phyloP scores from a whole-genome alignment of 2,797 vertebrate species.

The Thalassophryne amazonica region DNA sequence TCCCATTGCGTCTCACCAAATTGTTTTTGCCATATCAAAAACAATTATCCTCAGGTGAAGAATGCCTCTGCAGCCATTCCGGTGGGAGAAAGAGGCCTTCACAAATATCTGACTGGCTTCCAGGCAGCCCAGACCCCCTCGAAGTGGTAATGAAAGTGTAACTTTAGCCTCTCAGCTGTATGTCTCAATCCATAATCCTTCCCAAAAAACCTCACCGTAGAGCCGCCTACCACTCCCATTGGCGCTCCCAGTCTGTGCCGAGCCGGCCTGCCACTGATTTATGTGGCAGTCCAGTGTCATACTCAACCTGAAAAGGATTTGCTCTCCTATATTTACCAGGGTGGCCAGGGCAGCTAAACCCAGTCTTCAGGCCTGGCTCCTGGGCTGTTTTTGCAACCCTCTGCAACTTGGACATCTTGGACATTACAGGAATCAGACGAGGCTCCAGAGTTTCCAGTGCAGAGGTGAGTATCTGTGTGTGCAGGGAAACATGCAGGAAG shows the following conservation, averaged over 20 bases:
- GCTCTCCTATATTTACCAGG: slow-evolving; percentile 64
- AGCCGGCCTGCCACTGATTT: slow-evolving; percentile 75
- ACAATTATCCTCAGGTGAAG: slow-evolving; percentile 76
- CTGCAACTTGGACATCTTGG: slow-evolving; percentile 48
- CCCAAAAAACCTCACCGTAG: slow-evolving; percentile 76
- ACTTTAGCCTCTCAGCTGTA: slow-evolving; percentile 85
- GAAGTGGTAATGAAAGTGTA: slow-evolving; percentile 83
- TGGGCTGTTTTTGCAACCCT: slow-evolving; percentile 25
- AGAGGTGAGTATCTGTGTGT: slow-evolving; percentile 73
- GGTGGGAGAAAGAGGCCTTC: slow-evolving; percentile 64
- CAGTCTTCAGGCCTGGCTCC: slow-evolving; percentile 46
- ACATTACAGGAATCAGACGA: slow-evolving; percentile 37
- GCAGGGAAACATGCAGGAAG: background rate
- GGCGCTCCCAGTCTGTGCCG: slow-evolving; percentile 72
- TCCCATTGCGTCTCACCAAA: slow-evolving; percentile 60
- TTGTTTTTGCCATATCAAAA: slow-evolving; percentile 71
- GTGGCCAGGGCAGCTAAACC: slow-evolving; percentile 63
- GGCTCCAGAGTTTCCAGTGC: slow-evolving; percentile 42
- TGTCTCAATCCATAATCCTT: slow-evolving; percentile 85
- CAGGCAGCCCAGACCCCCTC: slow-evolving; percentile 79
- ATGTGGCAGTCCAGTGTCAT: slow-evolving; percentile 71
- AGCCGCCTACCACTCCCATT: slow-evolving; percentile 81
- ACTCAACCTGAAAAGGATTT: slow-evolving; percentile 75
- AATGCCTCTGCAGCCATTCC: slow-evolving; percentile 61
- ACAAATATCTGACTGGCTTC: slow-evolving; percentile 75